Base-by-base conservation (phyloP, 1,140 invertebrate genomes). In the Wasmannia auropunctata region DNA sequence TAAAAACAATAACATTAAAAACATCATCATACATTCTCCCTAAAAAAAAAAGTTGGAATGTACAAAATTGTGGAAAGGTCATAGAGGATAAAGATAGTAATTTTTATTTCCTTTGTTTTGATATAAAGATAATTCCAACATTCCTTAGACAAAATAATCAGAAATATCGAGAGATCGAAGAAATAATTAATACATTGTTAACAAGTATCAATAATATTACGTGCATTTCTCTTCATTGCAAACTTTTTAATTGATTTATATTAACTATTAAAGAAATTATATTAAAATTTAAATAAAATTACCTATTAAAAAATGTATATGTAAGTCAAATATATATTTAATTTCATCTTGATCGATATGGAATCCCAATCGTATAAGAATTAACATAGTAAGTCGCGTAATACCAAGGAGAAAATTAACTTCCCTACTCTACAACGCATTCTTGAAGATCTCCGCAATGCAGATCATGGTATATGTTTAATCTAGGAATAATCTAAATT, bases 141-240 rank as follows among this genome's bases (percentile, higher is more conserved):
- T 25, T 58, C 34, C 8, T 34, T 31, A 31, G 5, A 54, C 7
- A 54, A 54, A 54, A 54, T 0, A n/a, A 54, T n/a, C 0, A n/a
- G 16, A 51, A 70, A n/a, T 51, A 56, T 22, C 8, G n/a, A 54
- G 6, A 25, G 5, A 10, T 62, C 16, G 3, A 19, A 62, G 7
- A 62, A 69, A 37, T 2, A 49, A 46, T 69, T 46, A 69, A 22
- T 49, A 72, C 28, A 54, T 54, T 1, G 46, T 69, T 70, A 70
- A 22, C 31, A 51, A 72, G 25, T 43, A 74, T 34, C 28, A 16
- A 34, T 51, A 72, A 54, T 10, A 74, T 34, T 51, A 22, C 3
- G 19, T 69, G 19, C 3, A 19, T 28, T 74, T 74, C 31, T 37
- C 1, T 54, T n/a, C 11, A 72, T 22, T 54, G 1, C 14, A 5